A percentile compares a stretch with the other conserved stretches of the same genome.
phyloP scores from a whole-genome alignment of 2,888 invertebrate species.

The Stratiomys singularior region DNA sequence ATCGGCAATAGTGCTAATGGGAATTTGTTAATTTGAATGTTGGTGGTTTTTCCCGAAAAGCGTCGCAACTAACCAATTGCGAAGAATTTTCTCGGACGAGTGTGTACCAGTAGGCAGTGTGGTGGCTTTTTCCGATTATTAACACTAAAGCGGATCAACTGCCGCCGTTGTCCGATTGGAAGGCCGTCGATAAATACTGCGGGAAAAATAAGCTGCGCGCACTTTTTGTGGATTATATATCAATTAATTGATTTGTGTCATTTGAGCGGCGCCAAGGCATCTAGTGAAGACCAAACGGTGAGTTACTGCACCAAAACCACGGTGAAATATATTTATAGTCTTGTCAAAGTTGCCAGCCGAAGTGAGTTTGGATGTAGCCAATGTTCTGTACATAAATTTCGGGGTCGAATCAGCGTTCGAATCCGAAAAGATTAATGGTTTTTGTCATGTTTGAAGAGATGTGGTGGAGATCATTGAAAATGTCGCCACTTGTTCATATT shows the following conservation, averaged over 20 bases:
- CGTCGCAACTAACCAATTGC: no score
- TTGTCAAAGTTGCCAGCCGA: no score
- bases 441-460: no score
- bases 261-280: neutral
- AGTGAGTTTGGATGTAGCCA: no score
- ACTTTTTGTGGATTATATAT: slow-evolving; percentile 36
- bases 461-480: no score
- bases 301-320: neutral
- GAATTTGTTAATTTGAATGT: slow-evolving; percentile 16
- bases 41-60: neutral
- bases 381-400: no score
- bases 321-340: no score
- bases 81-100: no score
- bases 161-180: no score
- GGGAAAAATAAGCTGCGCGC: neutral
- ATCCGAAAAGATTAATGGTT: no score
- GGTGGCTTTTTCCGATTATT: slow-evolving; percentile 2
- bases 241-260: slow-evolving; percentile 5
- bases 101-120: neutral
- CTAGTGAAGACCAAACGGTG: neutral
- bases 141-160: neutral
- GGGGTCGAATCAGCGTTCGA: no score
- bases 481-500: no score
- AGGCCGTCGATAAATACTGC: neutral
- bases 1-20: slow-evolving; percentile 1